Base-by-base conservation (phyloP, 2,888 invertebrate genomes). In the Exephanes ischioxanthus region DNA sequence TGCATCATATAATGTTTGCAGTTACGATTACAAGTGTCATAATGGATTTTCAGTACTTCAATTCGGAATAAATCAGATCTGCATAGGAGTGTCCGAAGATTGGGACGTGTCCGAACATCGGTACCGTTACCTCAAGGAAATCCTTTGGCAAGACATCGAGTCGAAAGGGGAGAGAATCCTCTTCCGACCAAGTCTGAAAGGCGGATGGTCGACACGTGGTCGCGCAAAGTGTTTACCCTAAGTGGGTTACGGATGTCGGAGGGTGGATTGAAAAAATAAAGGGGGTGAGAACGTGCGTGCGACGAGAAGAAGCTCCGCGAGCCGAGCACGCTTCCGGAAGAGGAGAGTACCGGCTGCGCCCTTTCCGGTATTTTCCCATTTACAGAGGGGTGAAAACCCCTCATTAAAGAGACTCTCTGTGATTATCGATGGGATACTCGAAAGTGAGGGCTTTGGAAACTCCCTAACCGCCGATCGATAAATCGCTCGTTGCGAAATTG, bases 261-360 rank as follows among this genome's bases (percentile, higher is more conserved):
- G 79, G 83, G 83, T 70, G 63, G 86, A 82, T 81, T 85, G 85
- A 87, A 87, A 87, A 84, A 86, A 86, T 80, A 86, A 84, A 73
- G 84, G 84, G 84, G 71, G 5, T 66, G 71, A 63, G 72, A n/a
- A 14, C 19, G 33, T 68, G 22, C 41, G 67, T 63, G 61, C 45
- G 70, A 30, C 53, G 82, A 19, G 61, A 37, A 48, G 67, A 70
- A 53, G 53, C 66, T 55, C 22, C 22, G 4, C 67, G 80, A 16
- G 67, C 77, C 73, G 84, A 78, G 71, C 79, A 51, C 63, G 63
- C 22, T 68, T 68, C 76, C 79, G 79, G 71, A 53, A 41, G 72
- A 5, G 71, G 14, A 11, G 51, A 51, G 53, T 33, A 70, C 48
- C 53, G 37, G 37, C 78, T 67, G 82, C 75, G 19, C 75, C 80